phyloP scores from a whole-genome alignment of 2,113 vertebrate species.

The Nannospalax galili region DNA sequence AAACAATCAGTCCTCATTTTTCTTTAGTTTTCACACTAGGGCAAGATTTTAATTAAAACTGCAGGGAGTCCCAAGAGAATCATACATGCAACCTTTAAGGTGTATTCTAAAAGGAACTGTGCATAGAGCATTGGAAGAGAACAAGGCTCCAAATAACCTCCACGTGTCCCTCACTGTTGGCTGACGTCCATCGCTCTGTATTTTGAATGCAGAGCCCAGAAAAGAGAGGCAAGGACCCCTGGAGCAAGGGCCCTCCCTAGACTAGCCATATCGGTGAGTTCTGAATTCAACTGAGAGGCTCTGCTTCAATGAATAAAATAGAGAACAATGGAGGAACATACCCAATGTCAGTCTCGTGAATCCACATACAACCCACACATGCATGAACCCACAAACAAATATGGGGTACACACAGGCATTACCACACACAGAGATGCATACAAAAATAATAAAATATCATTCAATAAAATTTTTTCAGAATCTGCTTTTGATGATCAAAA shows the following conservation, averaged over 20 bases:
- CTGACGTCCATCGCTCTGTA: background rate
- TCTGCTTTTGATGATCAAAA: background rate
- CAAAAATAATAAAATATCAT: background rate
- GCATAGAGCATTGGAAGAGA: background rate
- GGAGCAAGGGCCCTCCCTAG: background rate
- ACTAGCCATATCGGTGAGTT: too few relatives aligned
- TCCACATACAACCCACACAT: too few relatives aligned
- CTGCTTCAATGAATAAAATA: background rate
- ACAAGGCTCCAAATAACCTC: background rate
- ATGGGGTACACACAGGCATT: background rate
- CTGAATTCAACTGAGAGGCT: too few relatives aligned
- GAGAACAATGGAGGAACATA: background rate
- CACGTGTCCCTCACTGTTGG: background rate
- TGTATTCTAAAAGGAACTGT: background rate
- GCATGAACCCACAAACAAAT: background rate
- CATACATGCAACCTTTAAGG: background rate
- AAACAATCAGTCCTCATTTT: background rate
- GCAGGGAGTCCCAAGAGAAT: background rate
- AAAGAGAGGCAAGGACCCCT: background rate
- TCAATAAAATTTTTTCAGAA: background rate
- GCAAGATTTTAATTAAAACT: background rate
- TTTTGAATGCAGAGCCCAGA: background rate
- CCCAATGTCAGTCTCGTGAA: rapidly evolving
- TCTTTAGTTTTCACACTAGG: background rate
- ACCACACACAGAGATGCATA: background rate